phyloP scores from a whole-genome alignment of 1,140 invertebrate genomes.

The Nasonia longicornis region DNA sequence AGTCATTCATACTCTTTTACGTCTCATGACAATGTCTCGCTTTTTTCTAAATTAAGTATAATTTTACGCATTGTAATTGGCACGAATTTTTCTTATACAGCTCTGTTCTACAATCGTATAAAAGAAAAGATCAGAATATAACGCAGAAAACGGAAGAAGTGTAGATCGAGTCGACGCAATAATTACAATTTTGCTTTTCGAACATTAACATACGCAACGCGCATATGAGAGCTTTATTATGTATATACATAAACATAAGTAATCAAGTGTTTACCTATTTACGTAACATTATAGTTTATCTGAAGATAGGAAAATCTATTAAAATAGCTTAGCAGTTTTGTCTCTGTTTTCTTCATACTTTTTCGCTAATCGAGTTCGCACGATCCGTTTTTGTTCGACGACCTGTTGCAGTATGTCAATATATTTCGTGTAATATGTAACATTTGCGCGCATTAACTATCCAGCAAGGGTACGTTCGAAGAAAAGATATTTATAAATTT shows the following conservation, averaged over 20 bases:
- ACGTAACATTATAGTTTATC: conserved; percentile 26
- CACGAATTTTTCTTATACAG: conserved; percentile 50
- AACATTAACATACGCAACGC: conserved; percentile 10
- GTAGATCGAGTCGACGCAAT: conserved; percentile 15
- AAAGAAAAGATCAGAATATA: conserved; percentile 37
- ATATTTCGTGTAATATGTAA: not conserved
- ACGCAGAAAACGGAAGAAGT: conserved; percentile 22
- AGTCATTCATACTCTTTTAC: not conserved
- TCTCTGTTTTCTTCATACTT: conserved; percentile 39
- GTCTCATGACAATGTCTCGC: not conserved
- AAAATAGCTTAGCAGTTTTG: conserved; percentile 48
- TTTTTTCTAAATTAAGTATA: conserved; percentile 9
- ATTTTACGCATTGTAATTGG: conserved; percentile 51
- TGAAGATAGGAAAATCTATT: conserved; percentile 47
- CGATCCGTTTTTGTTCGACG: not conserved
- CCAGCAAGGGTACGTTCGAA: not conserved
- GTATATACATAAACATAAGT: too few species aligned
- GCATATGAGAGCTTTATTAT: too few species aligned
- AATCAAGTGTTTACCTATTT: conserved; percentile 23
- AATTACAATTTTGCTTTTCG: conserved; percentile 22
- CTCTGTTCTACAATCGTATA: conserved; percentile 31
- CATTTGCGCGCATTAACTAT: not conserved
- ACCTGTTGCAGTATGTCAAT: not conserved
- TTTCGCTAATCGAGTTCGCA: not conserved
- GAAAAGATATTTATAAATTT: conserved; percentile 35